Base-by-base conservation (phyloP, 1,140 invertebrate species). In the Drosophila insularis region DNA sequence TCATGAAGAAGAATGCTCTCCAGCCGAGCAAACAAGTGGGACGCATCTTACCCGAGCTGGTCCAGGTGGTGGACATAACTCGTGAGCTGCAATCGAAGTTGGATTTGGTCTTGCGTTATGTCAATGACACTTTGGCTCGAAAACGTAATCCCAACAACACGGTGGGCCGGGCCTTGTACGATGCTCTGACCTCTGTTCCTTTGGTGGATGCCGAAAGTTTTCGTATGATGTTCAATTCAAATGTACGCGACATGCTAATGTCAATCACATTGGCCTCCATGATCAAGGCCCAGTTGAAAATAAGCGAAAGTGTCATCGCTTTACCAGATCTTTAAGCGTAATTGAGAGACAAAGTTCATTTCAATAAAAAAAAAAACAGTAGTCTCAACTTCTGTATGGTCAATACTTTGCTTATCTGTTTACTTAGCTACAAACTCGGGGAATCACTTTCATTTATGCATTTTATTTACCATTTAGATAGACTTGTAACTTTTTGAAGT, bases 161-260 rank as follows among this genome's bases (percentile, higher is more conserved):
- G 6, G 56, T 89, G 4, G 85, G 85, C 0, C 64, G 84, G 13
- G 54, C 74, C 0, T 53, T 89, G 4, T 50, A 80, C 27, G 70
- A 78, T 46, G 73, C 65, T 0, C n/a, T 89, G 1, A 70, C 77
- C 2, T 74, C 85, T 2, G 77, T 89, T 6, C 84, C 84, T 2
- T 10, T 84, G 31, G 21, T 89, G 55, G 77, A 89, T 37, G 3
- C 74, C 0, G 84, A 89, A 11, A 66, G n/a, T 14, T 89, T 89
- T 43, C 74, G 54, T 0, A 11, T 43, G 0, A 74, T 84, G 76
- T 78, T 89, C 54, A 89, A 78, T 53, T 39, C 56, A 3, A 80
- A 80, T 58, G 71, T 85, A 1, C 74, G 84, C 1, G 78, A 89
- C 14, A 78, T 89, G 74, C 67, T 89, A 0, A 67, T 89, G 74